phyloP scores from a whole-genome alignment of 92 coral and sea anemone genomes.

The Umimayanthus chanpuru region DNA sequence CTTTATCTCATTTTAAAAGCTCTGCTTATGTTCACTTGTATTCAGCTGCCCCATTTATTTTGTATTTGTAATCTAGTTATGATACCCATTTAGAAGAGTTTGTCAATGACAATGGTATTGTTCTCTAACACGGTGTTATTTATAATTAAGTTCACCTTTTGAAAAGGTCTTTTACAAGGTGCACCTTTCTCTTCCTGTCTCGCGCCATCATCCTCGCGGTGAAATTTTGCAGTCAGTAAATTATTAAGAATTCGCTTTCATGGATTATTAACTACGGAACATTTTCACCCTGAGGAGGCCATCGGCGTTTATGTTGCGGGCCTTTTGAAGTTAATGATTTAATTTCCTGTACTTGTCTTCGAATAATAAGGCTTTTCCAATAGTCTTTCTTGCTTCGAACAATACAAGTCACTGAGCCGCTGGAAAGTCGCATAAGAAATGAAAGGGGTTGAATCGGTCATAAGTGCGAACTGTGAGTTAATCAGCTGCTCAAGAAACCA shows the following conservation, averaged over 20 bases:
- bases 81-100: not conserved
- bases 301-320: constrained; percentile 64
- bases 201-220: not conserved
- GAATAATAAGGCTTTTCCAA: constrained; percentile 87
- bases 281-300: constrained; percentile 49
- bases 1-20: not conserved
- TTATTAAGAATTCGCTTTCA: constrained; percentile 36
- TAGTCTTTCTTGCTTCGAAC: constrained; percentile 70
- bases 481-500: constrained; percentile 10
- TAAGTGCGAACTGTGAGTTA: constrained; percentile 31
- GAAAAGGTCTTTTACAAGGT: not conserved
- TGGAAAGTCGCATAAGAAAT: constrained; percentile 71
- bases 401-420: constrained; percentile 68
- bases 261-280: constrained; percentile 28
- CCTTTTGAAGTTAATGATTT: constrained; percentile 92
- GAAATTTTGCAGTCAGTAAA: not conserved
- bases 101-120: constrained; percentile 4
- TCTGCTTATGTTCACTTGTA: constrained; percentile 9
- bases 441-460: constrained; percentile 45
- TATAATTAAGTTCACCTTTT: not conserved
- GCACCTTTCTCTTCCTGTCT: not conserved
- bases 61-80: constrained; percentile 6
- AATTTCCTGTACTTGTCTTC: constrained; percentile 94
- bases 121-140: not conserved
- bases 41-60: constrained; percentile 24